These are phyloP conservation scores for Seira ritae DNA, from an alignment of 2,888 invertebrate genomes.

Conservation along the genomic window DNA sequence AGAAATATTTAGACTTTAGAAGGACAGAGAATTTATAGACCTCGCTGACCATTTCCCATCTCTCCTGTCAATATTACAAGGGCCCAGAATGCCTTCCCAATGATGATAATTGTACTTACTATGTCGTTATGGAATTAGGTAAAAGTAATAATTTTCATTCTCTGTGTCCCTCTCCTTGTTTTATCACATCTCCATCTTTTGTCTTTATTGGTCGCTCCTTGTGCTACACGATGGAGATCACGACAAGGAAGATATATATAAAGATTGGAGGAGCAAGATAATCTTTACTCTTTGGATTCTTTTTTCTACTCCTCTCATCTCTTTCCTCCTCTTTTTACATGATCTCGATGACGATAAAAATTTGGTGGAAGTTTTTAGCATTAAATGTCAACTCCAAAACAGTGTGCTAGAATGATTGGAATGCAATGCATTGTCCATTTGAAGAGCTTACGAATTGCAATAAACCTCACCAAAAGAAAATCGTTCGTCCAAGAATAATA, in stretches of 20 bases:
- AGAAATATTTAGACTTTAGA: not conserved
- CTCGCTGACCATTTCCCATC: not conserved
- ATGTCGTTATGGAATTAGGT: not conserved
- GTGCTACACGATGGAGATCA: slow-evolving; percentile 60
- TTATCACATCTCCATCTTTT: slow-evolving; percentile 53
- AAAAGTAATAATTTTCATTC: no score
- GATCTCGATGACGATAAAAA: not conserved
- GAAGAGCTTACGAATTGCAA: not conserved
- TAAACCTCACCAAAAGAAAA: no score
- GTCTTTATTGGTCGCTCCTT: slow-evolving; percentile 63
- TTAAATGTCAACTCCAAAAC: slow-evolving; percentile 9
- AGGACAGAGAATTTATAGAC: not conserved
- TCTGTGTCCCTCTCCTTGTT: slow-evolving; percentile 20
- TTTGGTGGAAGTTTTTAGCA: not conserved
- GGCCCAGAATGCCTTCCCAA: not conserved
- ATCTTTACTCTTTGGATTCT: not conserved
- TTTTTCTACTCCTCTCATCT: not conserved
- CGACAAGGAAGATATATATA: slow-evolving; percentile 42
- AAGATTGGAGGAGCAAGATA: slow-evolving; percentile 22
- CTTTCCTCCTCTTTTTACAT: not conserved
- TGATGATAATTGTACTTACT: not conserved
- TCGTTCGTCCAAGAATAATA: no score
- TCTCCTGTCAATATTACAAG: not conserved
- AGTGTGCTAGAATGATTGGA: slow-evolving; percentile 18
- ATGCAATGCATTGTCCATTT: slow-evolving; percentile 21